A percentile compares a stretch with the other conserved stretches of the same genome.
phyloP scores from a whole-genome alignment of 1,140 invertebrate species.

The Pseudoatta argentina region DNA sequence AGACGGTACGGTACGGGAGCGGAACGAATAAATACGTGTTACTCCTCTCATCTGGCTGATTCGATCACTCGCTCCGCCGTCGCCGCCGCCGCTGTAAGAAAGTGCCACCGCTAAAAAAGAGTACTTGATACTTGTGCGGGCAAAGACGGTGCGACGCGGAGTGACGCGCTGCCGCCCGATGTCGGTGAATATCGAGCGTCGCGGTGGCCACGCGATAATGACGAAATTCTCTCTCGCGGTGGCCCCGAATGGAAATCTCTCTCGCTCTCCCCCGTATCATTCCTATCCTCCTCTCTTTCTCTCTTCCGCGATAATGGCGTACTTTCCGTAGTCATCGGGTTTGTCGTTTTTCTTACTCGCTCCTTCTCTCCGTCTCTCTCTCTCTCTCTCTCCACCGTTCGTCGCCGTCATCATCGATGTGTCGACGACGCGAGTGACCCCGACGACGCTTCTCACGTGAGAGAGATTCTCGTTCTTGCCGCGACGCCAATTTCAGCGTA shows the following conservation, averaged over 20 bases:
- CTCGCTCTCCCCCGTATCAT: slow-evolving; percentile 56
- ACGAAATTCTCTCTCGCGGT: slow-evolving; percentile 72
- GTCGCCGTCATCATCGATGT: neutral
- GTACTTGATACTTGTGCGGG: slow-evolving; percentile 56
- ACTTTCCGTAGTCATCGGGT: slow-evolving; percentile 75
- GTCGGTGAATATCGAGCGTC: slow-evolving; percentile 77
- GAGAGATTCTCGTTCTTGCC: neutral
- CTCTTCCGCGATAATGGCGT: slow-evolving; percentile 79
- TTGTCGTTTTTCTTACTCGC: slow-evolving; percentile 68
- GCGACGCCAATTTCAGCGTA: slow-evolving; percentile 47
- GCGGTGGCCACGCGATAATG: slow-evolving; percentile 68
- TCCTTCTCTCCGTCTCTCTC: slow-evolving; percentile 47
- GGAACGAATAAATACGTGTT: neutral
- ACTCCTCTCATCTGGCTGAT: slow-evolving; percentile 4
- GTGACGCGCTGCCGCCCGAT: slow-evolving; percentile 70
- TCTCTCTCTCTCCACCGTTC: slow-evolving; percentile 28
- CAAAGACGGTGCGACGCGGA: slow-evolving; percentile 68
- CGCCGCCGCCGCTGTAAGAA: slow-evolving; percentile 51
- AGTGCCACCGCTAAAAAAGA: slow-evolving; percentile 62
- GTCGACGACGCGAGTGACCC: slow-evolving; percentile 24
- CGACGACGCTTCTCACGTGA: slow-evolving; percentile 32
- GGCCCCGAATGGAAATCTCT: slow-evolving; percentile 79
- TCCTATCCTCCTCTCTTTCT: neutral
- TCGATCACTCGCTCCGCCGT: neutral
- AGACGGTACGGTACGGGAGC: neutral